A percentile compares a stretch with the other conserved stretches of the same genome.
These are phyloP conservation scores for Trichacis sp. DNA, from an alignment of 2,888 invertebrate genomes.

Conservation along the genomic window DNA sequence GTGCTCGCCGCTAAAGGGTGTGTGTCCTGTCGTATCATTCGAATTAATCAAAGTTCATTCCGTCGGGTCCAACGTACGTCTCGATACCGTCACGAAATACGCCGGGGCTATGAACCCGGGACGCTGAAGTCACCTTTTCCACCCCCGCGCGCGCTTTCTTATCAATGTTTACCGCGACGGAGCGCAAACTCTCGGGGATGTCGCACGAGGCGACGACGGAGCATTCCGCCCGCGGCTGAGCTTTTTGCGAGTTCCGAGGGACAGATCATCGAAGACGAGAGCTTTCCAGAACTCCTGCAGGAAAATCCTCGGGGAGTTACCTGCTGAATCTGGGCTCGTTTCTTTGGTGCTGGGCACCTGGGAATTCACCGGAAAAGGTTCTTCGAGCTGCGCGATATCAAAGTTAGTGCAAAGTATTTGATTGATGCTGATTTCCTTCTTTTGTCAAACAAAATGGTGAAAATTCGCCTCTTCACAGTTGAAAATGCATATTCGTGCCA, in stretches of 20 bases:
- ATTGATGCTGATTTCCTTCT: too few species aligned
- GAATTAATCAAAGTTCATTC: conserved; percentile 53
- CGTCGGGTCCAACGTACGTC: conserved; percentile 39
- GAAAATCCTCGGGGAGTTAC: too few species aligned
- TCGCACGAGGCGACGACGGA: conserved; percentile 9
- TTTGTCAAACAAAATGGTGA: too few species aligned
- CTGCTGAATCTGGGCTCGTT: too few species aligned
- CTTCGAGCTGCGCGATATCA: neutral
- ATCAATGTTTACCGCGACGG: conserved; percentile 23
- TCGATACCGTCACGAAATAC: conserved; percentile 11
- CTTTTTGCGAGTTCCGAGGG: too few species aligned
- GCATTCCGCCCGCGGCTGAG: too few species aligned
- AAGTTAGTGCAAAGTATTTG: too few species aligned
- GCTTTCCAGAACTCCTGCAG: too few species aligned
- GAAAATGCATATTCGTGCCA: too few species aligned
- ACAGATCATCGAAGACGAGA: too few species aligned
- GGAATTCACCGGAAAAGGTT: neutral
- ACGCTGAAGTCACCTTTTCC: neutral
- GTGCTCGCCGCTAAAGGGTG: conserved; percentile 49
- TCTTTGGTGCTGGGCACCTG: too few species aligned
- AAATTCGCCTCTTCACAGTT: too few species aligned
- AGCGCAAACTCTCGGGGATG: conserved; percentile 15
- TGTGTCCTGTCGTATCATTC: conserved; percentile 52
- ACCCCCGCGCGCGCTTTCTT: neutral
- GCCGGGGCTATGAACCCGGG: conserved; percentile 3